Evolutionary conservation across 2,888 invertebrate genomes (phyloP).

Genomic region (Rhodophaea formosa): DNA sequence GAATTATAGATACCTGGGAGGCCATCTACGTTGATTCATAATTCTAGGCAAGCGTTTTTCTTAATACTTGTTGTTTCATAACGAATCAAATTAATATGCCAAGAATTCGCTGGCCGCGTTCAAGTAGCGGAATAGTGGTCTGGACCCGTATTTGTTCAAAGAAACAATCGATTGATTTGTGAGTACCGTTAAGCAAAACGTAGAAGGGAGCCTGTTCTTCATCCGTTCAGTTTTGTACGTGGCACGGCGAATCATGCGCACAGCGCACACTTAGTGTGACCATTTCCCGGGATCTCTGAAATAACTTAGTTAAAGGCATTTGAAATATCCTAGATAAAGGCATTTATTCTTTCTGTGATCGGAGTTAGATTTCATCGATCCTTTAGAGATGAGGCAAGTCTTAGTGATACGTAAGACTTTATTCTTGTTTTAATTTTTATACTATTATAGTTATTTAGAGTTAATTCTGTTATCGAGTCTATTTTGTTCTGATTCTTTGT

Average conservation of each 20-base stretch:
- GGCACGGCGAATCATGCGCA: not conserved
- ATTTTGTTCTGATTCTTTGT: constrained; percentile 19
- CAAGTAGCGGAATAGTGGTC: too few relatives aligned
- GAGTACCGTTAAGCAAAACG: not conserved
- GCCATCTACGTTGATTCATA: too few relatives aligned
- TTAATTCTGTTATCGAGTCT: constrained; percentile 18
- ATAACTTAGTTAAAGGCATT: constrained; percentile 1
- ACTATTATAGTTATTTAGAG: constrained; percentile 12
- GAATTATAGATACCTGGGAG: too few relatives aligned
- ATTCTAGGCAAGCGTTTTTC: too few relatives aligned
- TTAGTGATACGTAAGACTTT: not conserved
- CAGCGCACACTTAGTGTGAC: not conserved
- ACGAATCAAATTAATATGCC: too few relatives aligned
- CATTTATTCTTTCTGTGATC: constrained; percentile 14
- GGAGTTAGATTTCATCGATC: not conserved
- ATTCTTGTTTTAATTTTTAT: constrained; percentile 15
- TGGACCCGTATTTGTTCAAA: not conserved
- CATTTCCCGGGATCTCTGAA: not conserved
- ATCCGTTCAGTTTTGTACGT: not conserved
- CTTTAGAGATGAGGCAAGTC: not conserved
- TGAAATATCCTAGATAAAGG: not conserved
- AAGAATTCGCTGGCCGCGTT: too few relatives aligned
- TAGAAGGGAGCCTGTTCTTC: not conserved
- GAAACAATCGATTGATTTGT: not conserved
- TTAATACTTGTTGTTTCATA: too few relatives aligned